Conservation (phyloP, 2,797 vertebrate species). For the Petrocephalus sullivani region DNA sequence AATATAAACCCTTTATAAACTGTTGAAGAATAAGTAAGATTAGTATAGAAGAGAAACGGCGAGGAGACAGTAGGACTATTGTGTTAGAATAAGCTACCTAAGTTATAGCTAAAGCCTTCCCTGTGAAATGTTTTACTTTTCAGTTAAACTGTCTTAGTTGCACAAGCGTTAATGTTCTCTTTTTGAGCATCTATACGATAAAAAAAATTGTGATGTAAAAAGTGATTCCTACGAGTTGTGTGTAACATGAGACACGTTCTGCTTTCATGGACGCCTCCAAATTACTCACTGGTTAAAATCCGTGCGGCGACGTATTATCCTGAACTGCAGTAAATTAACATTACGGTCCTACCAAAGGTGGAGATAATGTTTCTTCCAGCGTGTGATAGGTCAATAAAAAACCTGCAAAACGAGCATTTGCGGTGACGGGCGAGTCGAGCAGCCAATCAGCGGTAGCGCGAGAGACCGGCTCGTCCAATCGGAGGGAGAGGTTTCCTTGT, state of each 20-base stretch:
- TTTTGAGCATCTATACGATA: not conserved
- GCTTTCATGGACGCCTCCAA: not conserved
- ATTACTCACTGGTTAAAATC: not conserved
- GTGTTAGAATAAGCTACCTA: slow-evolving; percentile 2
- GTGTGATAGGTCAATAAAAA: slow-evolving; percentile 1
- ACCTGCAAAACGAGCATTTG: slow-evolving; percentile 21
- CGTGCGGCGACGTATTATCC: not conserved
- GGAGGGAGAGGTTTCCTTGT: slow-evolving; percentile 45
- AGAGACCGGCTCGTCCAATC: slow-evolving; percentile 47
- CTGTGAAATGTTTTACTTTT: slow-evolving; percentile 17
- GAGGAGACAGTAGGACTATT: not conserved
- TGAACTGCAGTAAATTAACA: not conserved
- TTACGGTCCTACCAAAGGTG: not conserved
- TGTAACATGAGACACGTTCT: not conserved
- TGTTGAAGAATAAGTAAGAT: not conserved
- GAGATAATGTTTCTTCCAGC: not conserved
- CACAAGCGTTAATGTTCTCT: not conserved
- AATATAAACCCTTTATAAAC: not conserved
- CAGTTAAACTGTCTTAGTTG: not conserved
- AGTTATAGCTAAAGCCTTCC: not conserved
- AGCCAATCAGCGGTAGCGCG: slow-evolving; percentile 43
- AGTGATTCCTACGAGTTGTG: not conserved
- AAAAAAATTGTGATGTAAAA: not conserved
- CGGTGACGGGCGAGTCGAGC: slow-evolving; percentile 35
- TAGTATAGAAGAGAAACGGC: not conserved